Conservation (phyloP, 2,113 vertebrate species). For the Siniperca chuatsi region DNA sequence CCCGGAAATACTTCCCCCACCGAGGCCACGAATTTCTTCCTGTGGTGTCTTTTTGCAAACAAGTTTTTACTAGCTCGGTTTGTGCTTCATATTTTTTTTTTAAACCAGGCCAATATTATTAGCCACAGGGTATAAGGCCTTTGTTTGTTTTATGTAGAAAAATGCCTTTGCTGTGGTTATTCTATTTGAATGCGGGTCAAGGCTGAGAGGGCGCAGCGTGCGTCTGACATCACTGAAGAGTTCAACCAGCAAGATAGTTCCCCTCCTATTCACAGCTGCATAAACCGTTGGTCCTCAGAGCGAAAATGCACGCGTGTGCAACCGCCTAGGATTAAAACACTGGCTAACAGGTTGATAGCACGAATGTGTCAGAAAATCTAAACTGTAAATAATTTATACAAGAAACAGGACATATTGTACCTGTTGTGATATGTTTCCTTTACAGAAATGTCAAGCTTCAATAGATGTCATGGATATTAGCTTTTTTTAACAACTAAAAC, state of each 20-base stretch:
- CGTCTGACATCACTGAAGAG: slow-evolving; percentile 54
- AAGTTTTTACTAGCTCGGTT: not conserved
- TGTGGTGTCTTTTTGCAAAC: not conserved
- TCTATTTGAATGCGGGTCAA: slow-evolving; percentile 36
- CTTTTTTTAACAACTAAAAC: not conserved
- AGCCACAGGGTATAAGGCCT: fast-evolving
- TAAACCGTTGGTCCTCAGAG: not conserved
- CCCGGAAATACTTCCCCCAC: slow-evolving; percentile 50
- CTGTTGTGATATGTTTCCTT: not conserved
- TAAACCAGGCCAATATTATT: fast-evolving
- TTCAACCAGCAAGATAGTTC: slow-evolving; percentile 38
- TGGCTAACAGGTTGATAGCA: not conserved
- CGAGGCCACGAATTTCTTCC: slow-evolving; percentile 3
- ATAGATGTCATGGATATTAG: not conserved
- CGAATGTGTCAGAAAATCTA: not conserved
- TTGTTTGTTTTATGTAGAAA: not conserved
- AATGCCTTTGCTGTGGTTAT: fast-evolving
- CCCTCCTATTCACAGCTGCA: not conserved
- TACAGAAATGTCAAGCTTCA: not conserved
- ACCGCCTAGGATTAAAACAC: too few relatives aligned
- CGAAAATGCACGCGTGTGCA: not conserved
- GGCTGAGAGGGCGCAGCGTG: slow-evolving; percentile 39
- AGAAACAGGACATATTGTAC: not conserved
- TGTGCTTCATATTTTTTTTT: not conserved
- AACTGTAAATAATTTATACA: not conserved